Base-by-base conservation (phyloP, 2,888 invertebrate species). In the Congeria kusceri region DNA sequence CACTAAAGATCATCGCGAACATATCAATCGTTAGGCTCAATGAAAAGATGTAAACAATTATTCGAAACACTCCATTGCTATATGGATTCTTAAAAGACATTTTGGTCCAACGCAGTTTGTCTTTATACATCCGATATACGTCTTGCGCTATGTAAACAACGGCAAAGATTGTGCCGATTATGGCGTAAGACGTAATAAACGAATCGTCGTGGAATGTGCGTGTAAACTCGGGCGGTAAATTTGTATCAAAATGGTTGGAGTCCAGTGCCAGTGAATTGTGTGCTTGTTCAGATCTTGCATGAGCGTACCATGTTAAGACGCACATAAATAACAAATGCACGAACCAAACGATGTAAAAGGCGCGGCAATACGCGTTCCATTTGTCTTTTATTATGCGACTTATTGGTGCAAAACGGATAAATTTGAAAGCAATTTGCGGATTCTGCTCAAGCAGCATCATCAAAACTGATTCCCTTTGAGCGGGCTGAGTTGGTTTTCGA, bases 371-470 rank as follows among this genome's bases (percentile, higher is more conserved):
- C 1, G 62, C 53, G 9, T 32, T 46, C 89, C 89, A 89, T 67
- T 89, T 89, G 20, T 68, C 47, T 63, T 81, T 76, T 18, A 89
- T 84, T 0, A 88, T 79, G 44, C 75, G 59, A 49, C 78, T 66
- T 0, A 89, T 69, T 11, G 88, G 85, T 3, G 68, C 75, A n/a
- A 83, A 72, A 57, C 80, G 74, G 11, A 88, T 74, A 13, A 89
- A 80, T 13, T 81, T 79, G 46, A 88, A 88, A 0, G 87, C 88
- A 15, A 73, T 69, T 5, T 61, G 49, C 9, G 83, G 85, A 29
- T 86, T 80, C 18, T 82, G 61, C 53, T 84, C 79, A 49, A 87
- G 82, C 49, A 88, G 73, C 76, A 84, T 86, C 72, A 86, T 86
- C 11, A 89, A 56, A 23, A 87, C 75, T 4, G 87, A 86, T 56